Conservation (phyloP, 2,888 invertebrate species). For the Chrysodeixis includens region DNA sequence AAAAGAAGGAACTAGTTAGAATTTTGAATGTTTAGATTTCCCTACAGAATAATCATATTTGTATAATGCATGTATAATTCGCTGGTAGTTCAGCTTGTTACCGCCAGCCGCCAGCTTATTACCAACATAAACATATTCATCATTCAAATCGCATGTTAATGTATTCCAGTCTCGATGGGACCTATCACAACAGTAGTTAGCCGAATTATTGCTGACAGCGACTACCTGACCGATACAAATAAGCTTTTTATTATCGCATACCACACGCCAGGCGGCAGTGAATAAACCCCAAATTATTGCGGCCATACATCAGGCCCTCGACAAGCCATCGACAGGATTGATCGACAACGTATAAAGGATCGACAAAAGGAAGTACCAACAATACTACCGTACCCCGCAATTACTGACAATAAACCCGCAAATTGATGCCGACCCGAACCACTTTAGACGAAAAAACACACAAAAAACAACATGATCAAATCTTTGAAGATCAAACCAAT, state of each 20-base stretch:
- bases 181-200: conserved; percentile 57
- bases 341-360: conserved; percentile 62
- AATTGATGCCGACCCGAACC: conserved; percentile 64
- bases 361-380: conserved; percentile 54
- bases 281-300: conserved; percentile 38
- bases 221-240: conserved; percentile 15
- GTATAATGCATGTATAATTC: neutral
- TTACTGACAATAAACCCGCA: conserved; percentile 80
- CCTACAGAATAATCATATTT: too few relatives aligned
- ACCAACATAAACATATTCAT: conserved; percentile 40
- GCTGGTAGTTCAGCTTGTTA: conserved; percentile 2
- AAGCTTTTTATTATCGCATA: neutral
- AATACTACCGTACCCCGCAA: conserved; percentile 69
- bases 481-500: conserved; percentile 51
- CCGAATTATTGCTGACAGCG: conserved; percentile 34
- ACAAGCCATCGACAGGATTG: conserved; percentile 54
- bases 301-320: conserved; percentile 42
- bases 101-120: conserved; percentile 10
- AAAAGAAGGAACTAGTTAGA: too few relatives aligned
- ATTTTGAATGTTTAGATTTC: too few relatives aligned
- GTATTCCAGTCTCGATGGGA: conserved; percentile 48
- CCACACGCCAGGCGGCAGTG: neutral
- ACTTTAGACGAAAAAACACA: conserved; percentile 54
- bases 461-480: conserved; percentile 55
- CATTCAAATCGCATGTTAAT: conserved; percentile 54